These are phyloP conservation scores for Hydra vulgaris DNA, from an alignment of 30 jellyfish, hydroid and myxozoan genomes.

Conservation along the genomic window DNA sequence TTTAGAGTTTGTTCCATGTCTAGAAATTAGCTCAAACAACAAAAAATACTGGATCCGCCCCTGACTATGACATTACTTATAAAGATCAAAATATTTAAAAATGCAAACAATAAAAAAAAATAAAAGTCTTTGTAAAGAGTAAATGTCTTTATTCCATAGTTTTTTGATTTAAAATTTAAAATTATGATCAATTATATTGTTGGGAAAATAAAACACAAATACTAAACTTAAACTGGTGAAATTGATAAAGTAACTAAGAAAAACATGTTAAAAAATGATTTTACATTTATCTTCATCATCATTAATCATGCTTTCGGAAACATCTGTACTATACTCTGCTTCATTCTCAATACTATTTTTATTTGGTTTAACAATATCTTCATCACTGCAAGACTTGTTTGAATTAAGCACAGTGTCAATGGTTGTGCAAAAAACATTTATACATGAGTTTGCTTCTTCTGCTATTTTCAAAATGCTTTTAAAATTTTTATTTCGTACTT, in stretches of 20 bases:
- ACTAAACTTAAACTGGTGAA: background rate
- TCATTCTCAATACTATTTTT: background rate
- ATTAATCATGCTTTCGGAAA: slow-evolving; percentile 13
- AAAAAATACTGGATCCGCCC: too few species aligned
- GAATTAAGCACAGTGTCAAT: slow-evolving; percentile 13
- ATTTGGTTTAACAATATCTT: slow-evolving; percentile 13
- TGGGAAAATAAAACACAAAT: background rate
- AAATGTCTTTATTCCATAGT: too few species aligned
- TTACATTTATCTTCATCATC: background rate
- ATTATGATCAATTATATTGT: too few species aligned
- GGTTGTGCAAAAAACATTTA: slow-evolving; percentile 19
- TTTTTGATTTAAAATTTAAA: too few species aligned
- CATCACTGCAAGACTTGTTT: slow-evolving; percentile 1
- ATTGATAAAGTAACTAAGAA: too few species aligned
- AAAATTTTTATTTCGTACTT: background rate
- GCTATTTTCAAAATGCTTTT: background rate
- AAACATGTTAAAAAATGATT: background rate
- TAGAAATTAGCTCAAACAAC: too few species aligned
- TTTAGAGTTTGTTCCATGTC: too few species aligned
- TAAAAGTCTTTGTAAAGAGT: too few species aligned
- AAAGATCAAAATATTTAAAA: too few species aligned
- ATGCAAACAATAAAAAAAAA: too few species aligned
- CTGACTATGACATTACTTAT: too few species aligned
- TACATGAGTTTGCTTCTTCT: background rate
- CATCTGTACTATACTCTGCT: background rate